phyloP scores from a whole-genome alignment of 1,140 invertebrate genomes.

The Caenorhabditis inopinata region DNA sequence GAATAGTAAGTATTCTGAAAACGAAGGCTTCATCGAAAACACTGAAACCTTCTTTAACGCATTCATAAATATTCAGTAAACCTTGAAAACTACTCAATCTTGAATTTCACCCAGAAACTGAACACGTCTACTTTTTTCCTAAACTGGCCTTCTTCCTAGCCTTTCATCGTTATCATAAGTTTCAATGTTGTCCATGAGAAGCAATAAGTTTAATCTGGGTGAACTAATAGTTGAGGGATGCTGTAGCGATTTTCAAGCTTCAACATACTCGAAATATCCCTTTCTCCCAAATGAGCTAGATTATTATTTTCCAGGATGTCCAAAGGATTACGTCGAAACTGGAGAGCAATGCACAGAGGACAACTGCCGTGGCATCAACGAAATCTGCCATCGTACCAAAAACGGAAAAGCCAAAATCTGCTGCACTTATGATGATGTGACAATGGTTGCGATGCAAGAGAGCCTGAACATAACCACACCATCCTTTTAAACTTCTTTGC shows the following conservation, averaged over 20 bases:
- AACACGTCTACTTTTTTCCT: too few relatives aligned
- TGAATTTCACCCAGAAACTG: too few relatives aligned
- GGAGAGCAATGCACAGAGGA: constrained; percentile 51
- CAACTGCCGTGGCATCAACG: constrained; percentile 39
- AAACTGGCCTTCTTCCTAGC: too few relatives aligned
- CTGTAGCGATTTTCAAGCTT: too few relatives aligned
- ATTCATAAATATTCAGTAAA: too few relatives aligned
- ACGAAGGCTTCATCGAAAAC: not conserved
- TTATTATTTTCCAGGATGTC: constrained; percentile 51
- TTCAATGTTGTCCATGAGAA: too few relatives aligned
- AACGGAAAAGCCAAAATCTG: constrained; percentile 52
- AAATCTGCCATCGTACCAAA: constrained; percentile 52
- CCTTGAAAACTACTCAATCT: too few relatives aligned
- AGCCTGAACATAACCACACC: not conserved
- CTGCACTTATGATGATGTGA: constrained; percentile 44
- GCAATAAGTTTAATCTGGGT: too few relatives aligned
- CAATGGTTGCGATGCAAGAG: not conserved
- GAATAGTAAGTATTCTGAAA: constrained; percentile 57
- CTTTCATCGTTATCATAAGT: too few relatives aligned
- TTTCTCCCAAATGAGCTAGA: too few relatives aligned
- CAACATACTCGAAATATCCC: too few relatives aligned
- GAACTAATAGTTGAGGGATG: too few relatives aligned
- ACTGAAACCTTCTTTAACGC: not conserved
- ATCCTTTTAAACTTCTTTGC: not conserved
- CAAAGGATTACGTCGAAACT: constrained; percentile 56